Base-by-base conservation (phyloP, 2,888 invertebrate species). In the Plusia festucae region DNA sequence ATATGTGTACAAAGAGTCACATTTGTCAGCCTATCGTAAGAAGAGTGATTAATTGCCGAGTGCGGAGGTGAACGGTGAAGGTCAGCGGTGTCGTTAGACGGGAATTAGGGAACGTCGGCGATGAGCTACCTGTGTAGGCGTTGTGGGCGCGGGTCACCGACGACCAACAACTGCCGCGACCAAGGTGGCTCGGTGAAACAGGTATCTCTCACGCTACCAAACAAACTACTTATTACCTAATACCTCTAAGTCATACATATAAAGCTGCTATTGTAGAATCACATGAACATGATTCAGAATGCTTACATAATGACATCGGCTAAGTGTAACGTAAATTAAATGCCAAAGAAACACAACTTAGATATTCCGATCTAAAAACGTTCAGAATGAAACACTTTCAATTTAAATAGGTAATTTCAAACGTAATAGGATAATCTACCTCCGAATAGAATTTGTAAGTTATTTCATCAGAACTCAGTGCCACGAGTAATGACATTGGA, bases 41-140 rank as follows among this genome's bases (percentile, higher is more conserved):
- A 24, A 22, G 27, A 22, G 52, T n/a, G 30, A 61, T 40, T 49
- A 55, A 55, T 60, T 6, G 11, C 18, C 20, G 16, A 32, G 30
- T 27, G 27, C 34, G 16, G 53, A 77, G 55, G 56, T 60, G 59
- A 49, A 55, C 13, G 56, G 60, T 18, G 34, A 72, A 74, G 69
- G 81, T 71, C 68, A 67, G 15, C 52, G 53, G 65, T 52, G 56
- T 62, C 74, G 61, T 69, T 60, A 58, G 61, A 52, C 24, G 67
- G 65, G 70, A 72, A 71, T 73, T 82, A 83, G 75, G 74, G 78
- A 70, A 70, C 67, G 70, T 73, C 56, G 68, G 76, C 78, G 81
- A 85, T 86, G 65, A 68, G n/a, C n/a, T n/a, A n/a, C n/a, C 34
- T 0, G 34, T 13, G 34, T 15, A 15, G 34, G 40, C 40, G 15